Conservation (phyloP, 30 jellyfish, hydroid and myxozoan species). For the Turritopsis rubra region DNA sequence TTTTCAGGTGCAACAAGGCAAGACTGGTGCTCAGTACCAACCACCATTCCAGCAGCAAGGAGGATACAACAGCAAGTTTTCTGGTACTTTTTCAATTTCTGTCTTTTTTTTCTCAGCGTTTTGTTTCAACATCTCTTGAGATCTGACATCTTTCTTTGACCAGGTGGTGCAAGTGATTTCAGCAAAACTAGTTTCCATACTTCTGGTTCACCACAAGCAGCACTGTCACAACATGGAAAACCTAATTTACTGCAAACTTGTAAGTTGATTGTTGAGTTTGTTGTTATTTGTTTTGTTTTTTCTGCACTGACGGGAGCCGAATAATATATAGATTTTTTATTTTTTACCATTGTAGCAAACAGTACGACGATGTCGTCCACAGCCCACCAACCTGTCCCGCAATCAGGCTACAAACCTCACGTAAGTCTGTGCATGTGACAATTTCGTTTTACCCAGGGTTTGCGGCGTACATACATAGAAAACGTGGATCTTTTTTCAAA, state of each 20-base stretch:
- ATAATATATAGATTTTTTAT: background rate
- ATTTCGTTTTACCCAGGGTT: too few species aligned
- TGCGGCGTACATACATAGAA: too few species aligned
- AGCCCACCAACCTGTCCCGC: background rate
- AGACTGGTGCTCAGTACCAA: conserved; percentile 18
- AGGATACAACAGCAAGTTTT: background rate
- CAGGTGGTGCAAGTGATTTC: background rate
- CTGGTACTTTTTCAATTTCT: background rate
- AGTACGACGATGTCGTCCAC: background rate
- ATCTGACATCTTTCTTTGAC: background rate
- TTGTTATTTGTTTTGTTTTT: background rate
- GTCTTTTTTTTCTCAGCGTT: background rate
- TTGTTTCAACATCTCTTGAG: background rate
- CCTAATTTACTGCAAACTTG: background rate
- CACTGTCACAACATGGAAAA: background rate
- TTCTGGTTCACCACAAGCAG: background rate
- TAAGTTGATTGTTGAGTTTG: background rate
- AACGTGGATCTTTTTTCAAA: too few species aligned
- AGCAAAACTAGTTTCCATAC: background rate
- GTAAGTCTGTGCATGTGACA: too few species aligned
- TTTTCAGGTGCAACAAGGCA: conserved; percentile 16
- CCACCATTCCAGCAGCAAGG: background rate
- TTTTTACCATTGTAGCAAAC: background rate
- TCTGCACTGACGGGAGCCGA: too few species aligned
- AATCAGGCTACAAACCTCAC: background rate